phyloP scores from a whole-genome alignment of 2,888 invertebrate species.

The Aspidiotus destructor region DNA sequence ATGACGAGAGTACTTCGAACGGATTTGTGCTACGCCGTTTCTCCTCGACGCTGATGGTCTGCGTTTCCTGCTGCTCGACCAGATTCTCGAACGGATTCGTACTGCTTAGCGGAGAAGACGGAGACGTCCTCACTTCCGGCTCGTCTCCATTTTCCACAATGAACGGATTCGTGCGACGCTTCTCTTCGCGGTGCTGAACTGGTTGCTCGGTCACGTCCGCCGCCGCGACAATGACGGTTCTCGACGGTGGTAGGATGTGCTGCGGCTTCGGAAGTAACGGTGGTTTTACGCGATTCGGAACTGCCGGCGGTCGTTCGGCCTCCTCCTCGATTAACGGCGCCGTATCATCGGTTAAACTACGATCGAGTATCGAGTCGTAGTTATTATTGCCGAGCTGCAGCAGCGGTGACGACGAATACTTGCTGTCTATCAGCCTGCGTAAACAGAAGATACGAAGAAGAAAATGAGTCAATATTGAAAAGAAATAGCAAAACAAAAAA shows the following conservation, averaged over 20 bases:
- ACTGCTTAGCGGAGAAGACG: background rate
- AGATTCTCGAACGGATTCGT: constrained; percentile 8
- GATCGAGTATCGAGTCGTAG: constrained; percentile 6
- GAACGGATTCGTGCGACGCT: background rate
- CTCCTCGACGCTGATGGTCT: background rate
- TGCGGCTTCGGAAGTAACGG: constrained; percentile 24
- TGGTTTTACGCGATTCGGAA: constrained; percentile 10
- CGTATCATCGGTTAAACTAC: constrained; percentile 25
- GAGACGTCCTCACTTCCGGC: background rate
- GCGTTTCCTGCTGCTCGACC: background rate
- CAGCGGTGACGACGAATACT: constrained; percentile 8
- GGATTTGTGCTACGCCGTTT: background rate
- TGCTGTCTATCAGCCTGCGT: constrained; percentile 20
- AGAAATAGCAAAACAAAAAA: background rate
- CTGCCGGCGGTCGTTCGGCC: constrained; percentile 1
- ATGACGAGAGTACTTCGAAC: background rate
- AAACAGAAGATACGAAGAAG: background rate
- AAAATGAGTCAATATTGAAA: background rate
- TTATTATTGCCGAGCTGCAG: constrained; percentile 16
- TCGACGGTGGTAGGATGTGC: constrained; percentile 12
- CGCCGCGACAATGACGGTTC: background rate
- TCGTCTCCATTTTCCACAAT: background rate
- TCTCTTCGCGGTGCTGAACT: background rate
- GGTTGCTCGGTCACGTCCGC: too few relatives aligned
- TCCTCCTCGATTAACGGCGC: constrained; percentile 27